Evolutionary conservation across 23 tunicate species (phyloP), one percentile per base, ranked within the genome.

Genomic region (Styela clava): DNA sequence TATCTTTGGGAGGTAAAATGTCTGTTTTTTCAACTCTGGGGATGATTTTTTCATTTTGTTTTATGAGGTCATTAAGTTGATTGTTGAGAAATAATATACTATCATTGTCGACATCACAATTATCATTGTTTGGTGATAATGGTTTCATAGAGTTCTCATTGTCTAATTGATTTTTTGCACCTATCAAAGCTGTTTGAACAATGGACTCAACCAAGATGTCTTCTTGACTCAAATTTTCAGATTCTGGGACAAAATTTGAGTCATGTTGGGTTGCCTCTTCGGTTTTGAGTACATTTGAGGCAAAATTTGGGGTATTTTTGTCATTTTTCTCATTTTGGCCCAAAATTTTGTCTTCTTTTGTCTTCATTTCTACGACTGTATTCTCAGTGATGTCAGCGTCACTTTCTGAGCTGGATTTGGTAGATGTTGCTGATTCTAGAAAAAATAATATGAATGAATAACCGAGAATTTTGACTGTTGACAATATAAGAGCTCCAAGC

Each of bases 141-240:
- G 56, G 12, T 12, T 44, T 44, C 12, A 5, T 12, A 44, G 9
- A 44, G 12, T 44, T 7, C 12, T 44, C 56, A 44, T 44, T 44
- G 7, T 44, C 56, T 5, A 44, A 12, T 44, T 44, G 56, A 44
- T 44, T 44, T 44, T 44, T 44, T 24, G 81, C 81, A 0, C 22
- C 64, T 52, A 0, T 76, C 24, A 76, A 33, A 20, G 65, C 81
- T 7, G 64, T 76, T 76, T 76, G 62, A 0, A 76, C 81, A 44
- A 76, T 52, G 23, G 30, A 33, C 16, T 51, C 2, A 29, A 76
- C 81, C 22, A 52, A 22, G 21, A 16, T 44, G 9, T 76, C 64
- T 76, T 76, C 81, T 44, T 36, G 62, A 24, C 7, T 16, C 19
- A 71, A 33, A 31, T 71, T 24, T 27, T 64, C 69, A 44, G 12